Conservation (phyloP, 2,113 vertebrate species). For the Ariopsis seemanni region DNA sequence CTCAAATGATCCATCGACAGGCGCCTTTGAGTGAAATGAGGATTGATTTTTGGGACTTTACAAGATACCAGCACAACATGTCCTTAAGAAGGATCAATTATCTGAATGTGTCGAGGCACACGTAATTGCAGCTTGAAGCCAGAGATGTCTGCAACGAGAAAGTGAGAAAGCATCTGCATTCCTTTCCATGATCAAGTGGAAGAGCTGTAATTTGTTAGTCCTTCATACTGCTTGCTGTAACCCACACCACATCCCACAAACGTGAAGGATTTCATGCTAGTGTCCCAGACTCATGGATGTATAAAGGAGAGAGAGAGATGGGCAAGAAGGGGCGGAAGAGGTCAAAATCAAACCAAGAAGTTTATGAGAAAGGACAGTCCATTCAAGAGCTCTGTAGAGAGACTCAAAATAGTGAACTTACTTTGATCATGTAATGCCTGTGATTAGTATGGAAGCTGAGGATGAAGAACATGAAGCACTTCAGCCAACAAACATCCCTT, state of each 20-base stretch:
- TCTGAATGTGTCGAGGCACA: constrained; percentile 27
- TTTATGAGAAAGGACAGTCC: background rate
- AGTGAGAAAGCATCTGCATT: background rate
- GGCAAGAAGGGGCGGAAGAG: background rate
- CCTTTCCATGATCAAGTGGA: background rate
- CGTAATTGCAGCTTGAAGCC: constrained; percentile 25
- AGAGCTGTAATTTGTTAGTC: constrained; percentile 27
- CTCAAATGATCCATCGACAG: constrained; percentile 33
- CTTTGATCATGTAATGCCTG: constrained; percentile 10
- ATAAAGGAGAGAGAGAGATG: background rate
- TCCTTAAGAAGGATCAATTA: constrained; percentile 49
- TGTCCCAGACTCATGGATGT: background rate
- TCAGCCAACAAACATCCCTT: background rate
- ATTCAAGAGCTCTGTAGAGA: constrained; percentile 12
- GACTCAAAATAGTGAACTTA: constrained; percentile 9
- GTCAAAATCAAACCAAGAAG: background rate
- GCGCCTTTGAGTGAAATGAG: constrained; percentile 25
- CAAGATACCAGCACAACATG: constrained; percentile 24
- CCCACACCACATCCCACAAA: constrained; percentile 9
- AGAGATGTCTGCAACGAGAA: background rate
- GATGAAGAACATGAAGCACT: constrained; percentile 6
- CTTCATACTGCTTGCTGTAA: constrained; percentile 22
- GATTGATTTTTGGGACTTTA: constrained; percentile 45
- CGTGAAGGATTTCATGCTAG: constrained; percentile 15
- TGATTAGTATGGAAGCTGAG: constrained; percentile 24